phyloP scores from a whole-genome alignment of 2,888 invertebrate genomes.

The Microctonus brassicae region DNA sequence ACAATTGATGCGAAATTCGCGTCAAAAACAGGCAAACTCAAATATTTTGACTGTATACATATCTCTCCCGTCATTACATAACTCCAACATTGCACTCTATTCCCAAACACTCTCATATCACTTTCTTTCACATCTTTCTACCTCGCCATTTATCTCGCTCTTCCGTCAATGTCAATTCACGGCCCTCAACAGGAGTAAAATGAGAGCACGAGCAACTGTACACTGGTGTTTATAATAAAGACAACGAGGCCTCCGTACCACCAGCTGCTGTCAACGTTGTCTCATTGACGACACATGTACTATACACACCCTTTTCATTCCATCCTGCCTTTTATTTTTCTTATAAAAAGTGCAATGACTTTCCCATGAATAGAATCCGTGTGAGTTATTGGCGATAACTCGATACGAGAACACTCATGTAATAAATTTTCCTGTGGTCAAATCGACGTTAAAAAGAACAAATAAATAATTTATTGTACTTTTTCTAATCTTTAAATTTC shows the following conservation, averaged over 20 bases:
- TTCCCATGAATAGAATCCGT: background rate
- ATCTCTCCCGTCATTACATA: too few relatives aligned
- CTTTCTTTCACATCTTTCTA: background rate
- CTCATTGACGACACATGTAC: conserved; percentile 53
- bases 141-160: conserved; percentile 32
- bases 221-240: conserved; percentile 3
- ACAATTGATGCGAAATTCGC: too few relatives aligned
- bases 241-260: conserved; percentile 41
- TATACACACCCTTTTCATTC: too few relatives aligned
- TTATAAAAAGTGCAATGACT: too few relatives aligned
- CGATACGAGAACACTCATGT: too few relatives aligned
- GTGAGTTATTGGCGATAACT: background rate
- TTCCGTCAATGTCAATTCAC: conserved; percentile 41
- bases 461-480: background rate
- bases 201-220: conserved; percentile 26
- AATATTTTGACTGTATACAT: too few relatives aligned
- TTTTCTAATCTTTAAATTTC: background rate
- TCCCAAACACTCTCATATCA: background rate
- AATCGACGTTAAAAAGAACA: background rate
- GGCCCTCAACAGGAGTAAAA: conserved; percentile 30
- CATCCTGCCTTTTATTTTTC: too few relatives aligned
- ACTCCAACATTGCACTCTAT: background rate
- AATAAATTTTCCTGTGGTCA: too few relatives aligned
- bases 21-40: too few relatives aligned
- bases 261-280: conserved; percentile 54